Evolutionary conservation across 1,140 invertebrate genomes (phyloP), one percentile per base, ranked within the genome.

Genomic region (Papilio glaucus): DNA sequence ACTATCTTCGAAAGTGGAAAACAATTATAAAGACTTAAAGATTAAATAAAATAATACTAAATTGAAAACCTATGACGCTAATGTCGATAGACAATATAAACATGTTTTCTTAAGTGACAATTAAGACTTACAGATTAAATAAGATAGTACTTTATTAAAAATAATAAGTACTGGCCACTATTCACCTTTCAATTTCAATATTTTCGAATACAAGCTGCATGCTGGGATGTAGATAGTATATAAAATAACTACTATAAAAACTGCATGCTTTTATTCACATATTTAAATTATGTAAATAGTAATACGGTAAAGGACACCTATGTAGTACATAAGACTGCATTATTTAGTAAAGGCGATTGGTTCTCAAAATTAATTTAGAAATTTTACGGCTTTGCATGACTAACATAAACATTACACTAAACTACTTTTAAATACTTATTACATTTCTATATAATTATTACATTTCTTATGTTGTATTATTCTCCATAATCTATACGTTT

Each of bases 341-440:
- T 63, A 68, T 33, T 41, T 68, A 45, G 65, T 49, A 68, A 26
- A 33, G 24, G 67, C 26, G 3, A 49, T 49, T 18, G 24, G 67
- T 37, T 49, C 39, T 5, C 38, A 37, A 62, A n/a, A 62, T 62
- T 69, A 41, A 62, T 67, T 73, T 60, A 49, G 1, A 53, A 53
- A 24, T n/a, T 4, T 39, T 67, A 42, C 41, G n/a, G 53, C 53
- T 69, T 69, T 62, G 49, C 53, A 73, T 73, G 65, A 61, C 53
- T 74, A 74, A 69, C 39, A 57, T 73, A 21, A 29, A 24, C 61
- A 62, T 62, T 62, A 37, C 33, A 18, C 33, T 62, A 38, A 62
- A 62, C n/a, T n/a, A n/a, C n/a, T n/a, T n/a, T n/a, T n/a, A n/a
- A n/a, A n/a, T n/a, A n/a, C n/a, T 38, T 62, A 37, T 5, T 38